These are phyloP conservation scores for Buphagus erythrorhynchus DNA, from an alignment of 2,797 vertebrate species.

Conservation along the genomic window DNA sequence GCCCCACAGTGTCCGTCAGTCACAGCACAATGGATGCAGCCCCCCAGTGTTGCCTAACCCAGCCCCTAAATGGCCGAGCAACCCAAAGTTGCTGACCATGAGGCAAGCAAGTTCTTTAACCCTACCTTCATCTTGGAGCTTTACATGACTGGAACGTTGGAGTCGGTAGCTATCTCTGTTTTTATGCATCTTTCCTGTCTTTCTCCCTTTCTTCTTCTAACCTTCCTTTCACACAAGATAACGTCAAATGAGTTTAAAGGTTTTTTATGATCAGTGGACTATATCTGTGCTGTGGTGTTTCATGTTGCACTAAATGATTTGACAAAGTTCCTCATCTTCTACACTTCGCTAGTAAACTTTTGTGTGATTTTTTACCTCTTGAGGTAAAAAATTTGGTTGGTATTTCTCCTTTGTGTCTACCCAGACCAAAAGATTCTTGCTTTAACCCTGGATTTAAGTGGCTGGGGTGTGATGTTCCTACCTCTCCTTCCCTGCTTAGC, in stretches of 20 bases:
- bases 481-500: not conserved
- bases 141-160: too few species aligned
- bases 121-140: too few species aligned
- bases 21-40: not conserved
- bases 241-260: not conserved
- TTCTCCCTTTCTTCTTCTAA: not conserved
- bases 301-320: not conserved
- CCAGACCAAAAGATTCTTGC: not conserved
- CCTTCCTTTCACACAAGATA: not conserved
- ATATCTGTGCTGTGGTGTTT: not conserved
- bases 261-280: not conserved
- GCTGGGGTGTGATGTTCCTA: not conserved
- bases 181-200: not conserved
- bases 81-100: fast-evolving
- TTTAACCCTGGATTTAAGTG: not conserved
- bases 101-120: not conserved
- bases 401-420: not conserved
- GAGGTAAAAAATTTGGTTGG: not conserved
- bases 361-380: not conserved
- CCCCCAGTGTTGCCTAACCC: not conserved
- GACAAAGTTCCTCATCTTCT: not conserved
- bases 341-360: not conserved
- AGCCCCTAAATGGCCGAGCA: fast-evolving
- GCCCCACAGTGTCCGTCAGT: not conserved
- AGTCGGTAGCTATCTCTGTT: too few species aligned